These are phyloP conservation scores for Paramormyrops hopkinsi DNA, from an alignment of 2,797 vertebrate genomes.

Conservation along the genomic window DNA sequence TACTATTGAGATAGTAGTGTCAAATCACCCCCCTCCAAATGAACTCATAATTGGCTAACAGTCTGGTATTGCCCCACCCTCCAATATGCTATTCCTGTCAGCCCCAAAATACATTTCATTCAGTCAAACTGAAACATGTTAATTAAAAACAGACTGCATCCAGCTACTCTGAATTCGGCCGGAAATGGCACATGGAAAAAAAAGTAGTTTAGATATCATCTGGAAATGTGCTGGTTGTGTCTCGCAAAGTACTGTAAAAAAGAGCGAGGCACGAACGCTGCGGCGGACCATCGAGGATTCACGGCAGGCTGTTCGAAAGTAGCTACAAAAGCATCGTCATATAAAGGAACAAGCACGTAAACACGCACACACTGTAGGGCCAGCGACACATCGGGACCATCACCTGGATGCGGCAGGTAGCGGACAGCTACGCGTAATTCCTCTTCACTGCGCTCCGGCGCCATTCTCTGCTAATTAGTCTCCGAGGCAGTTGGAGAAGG, in stretches of 20 bases:
- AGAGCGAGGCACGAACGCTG: not conserved
- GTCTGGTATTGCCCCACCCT: not conserved
- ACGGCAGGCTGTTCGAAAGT: not conserved
- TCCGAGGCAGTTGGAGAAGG: slow-evolving; percentile 44
- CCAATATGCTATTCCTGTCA: slow-evolving; percentile 4
- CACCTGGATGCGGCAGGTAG: slow-evolving; percentile 5
- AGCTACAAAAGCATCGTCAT: not conserved
- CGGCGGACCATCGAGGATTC: not conserved
- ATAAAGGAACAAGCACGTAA: not conserved
- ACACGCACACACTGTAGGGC: not conserved
- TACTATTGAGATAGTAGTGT: not conserved
- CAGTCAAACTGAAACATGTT: slow-evolving; percentile 6
- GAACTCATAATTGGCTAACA: slow-evolving; percentile 5
- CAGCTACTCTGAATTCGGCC: not conserved
- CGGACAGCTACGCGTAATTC: slow-evolving; percentile 5
- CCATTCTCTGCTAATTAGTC: slow-evolving; percentile 58
- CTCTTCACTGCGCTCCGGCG: slow-evolving; percentile 47
- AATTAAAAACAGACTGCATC: slow-evolving; percentile 5
- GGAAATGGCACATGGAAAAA: not conserved
- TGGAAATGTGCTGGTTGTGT: not conserved
- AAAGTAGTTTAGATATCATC: not conserved
- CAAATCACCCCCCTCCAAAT: not conserved
- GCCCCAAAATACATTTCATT: not conserved
- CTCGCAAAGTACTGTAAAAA: not conserved
- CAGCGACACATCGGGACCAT: not conserved